Conservation (phyloP, 2,797 vertebrate genomes). For the Acanthiza pusilla region DNA sequence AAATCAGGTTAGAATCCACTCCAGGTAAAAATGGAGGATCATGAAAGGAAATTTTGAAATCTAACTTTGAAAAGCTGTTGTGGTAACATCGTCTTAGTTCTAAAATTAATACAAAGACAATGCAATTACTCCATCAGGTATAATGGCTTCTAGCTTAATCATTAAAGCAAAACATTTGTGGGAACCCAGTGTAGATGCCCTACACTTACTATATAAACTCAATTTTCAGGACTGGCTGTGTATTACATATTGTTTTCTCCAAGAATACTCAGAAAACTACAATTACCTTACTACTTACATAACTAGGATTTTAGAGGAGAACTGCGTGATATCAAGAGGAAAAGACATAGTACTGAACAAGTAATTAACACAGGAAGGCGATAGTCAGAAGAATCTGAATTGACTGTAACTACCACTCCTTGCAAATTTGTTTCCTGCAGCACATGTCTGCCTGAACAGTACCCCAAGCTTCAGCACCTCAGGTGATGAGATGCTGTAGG, state of each 20-base stretch:
- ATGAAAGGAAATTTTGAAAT: neutral
- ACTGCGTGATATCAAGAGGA: neutral
- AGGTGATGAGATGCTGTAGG: neutral
- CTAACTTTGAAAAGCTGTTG: neutral
- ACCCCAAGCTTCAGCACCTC: neutral
- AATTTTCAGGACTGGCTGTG: neutral
- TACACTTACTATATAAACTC: neutral
- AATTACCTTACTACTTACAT: neutral
- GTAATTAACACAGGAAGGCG: neutral
- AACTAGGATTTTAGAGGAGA: neutral
- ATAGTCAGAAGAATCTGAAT: neutral
- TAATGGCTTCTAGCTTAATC: neutral
- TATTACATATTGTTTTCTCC: neutral
- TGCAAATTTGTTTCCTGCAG: neutral
- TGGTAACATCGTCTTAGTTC: neutral
- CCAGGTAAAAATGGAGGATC: neutral
- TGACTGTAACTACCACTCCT: neutral
- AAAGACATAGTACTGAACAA: neutral
- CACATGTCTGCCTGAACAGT: accelerated
- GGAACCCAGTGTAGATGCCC: neutral
- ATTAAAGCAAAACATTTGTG: neutral
- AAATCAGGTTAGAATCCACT: neutral
- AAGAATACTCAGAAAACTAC: neutral
- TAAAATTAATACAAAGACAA: neutral
- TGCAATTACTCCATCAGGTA: neutral